Conservation (phyloP, 2,113 vertebrate genomes). For the Oreochromis spilurus region DNA sequence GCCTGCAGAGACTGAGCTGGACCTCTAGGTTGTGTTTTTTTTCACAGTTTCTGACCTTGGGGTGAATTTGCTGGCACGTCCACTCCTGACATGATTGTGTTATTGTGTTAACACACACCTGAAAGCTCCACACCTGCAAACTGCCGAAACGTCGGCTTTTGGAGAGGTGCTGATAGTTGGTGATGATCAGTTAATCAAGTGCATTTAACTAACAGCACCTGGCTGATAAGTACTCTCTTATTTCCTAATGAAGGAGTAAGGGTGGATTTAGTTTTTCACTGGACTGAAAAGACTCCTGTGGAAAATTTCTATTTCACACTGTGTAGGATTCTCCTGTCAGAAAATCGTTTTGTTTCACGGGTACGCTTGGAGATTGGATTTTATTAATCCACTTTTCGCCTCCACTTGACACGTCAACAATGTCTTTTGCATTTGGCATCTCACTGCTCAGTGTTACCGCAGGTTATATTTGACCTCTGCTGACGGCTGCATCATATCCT, state of each 20-base stretch:
- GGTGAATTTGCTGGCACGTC: neutral
- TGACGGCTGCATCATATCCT: slow-evolving; percentile 26
- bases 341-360: neutral
- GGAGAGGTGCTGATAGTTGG: neutral
- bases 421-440: slow-evolving; percentile 3
- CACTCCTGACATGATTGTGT: neutral
- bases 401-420: neutral
- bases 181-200: neutral
- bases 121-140: neutral
- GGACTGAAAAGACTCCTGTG: neutral
- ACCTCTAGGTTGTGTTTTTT: rapidly evolving
- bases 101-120: neutral
- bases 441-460: neutral
- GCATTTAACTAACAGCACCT: neutral
- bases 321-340: neutral
- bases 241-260: rapidly evolving
- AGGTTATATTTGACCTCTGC: slow-evolving; percentile 45
- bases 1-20: neutral
- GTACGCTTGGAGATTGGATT: neutral
- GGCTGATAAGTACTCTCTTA: neutral
- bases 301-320: neutral
- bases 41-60: rapidly evolving
- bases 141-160: neutral
- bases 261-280: neutral
- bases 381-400: neutral